Conservation (phyloP, 2,888 invertebrate genomes). For the Vanessa cardui region DNA sequence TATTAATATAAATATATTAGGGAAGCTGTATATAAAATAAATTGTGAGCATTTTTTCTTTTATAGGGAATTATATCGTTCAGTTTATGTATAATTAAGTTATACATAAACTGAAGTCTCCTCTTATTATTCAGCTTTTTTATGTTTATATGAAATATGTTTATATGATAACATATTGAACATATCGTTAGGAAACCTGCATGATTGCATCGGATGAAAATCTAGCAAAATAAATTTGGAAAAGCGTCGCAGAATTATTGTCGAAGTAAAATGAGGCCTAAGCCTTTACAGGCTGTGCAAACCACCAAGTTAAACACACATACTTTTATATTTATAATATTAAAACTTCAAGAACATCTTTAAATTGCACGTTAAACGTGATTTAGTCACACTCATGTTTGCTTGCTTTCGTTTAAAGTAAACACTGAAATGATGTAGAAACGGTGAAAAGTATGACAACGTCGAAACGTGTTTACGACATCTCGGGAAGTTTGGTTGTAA, state of each 20-base stretch:
- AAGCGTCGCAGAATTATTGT: too few species aligned
- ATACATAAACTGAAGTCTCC: neutral
- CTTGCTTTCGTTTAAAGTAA: constrained; percentile 42
- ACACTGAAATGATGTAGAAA: constrained; percentile 46
- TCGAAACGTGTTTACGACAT: constrained; percentile 49
- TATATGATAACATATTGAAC: too few species aligned
- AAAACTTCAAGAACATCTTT: constrained; percentile 18
- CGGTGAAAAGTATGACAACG: constrained; percentile 47
- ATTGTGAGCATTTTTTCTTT: neutral
- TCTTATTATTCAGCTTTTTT: too few species aligned
- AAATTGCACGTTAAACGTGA: constrained; percentile 28
- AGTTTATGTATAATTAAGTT: neutral
- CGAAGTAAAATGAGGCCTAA: too few species aligned
- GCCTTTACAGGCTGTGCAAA: too few species aligned
- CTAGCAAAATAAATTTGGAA: too few species aligned
- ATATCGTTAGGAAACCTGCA: too few species aligned
- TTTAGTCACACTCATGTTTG: constrained; percentile 36
- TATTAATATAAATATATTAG: neutral
- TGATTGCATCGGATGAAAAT: too few species aligned
- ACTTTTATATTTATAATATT: constrained; percentile 5
- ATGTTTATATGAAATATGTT: too few species aligned
- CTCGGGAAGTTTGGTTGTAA: constrained; percentile 49
- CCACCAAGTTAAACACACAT: neutral
- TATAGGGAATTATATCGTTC: neutral
- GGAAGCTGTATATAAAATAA: neutral